phyloP scores from a whole-genome alignment of 2,113 vertebrate species.

The Larimichthys crocea region DNA sequence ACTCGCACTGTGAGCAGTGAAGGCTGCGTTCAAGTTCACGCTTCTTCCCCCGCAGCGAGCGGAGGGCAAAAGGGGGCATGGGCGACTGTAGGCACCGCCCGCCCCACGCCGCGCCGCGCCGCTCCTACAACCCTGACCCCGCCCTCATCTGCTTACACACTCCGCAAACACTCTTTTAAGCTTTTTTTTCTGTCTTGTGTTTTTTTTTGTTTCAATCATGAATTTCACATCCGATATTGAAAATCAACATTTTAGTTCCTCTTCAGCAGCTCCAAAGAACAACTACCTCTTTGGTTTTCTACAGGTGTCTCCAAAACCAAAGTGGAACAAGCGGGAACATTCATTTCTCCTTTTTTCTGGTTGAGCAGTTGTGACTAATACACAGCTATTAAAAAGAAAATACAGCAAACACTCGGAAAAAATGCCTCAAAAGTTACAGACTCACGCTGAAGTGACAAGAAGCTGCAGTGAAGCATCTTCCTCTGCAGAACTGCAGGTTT shows the following conservation, averaged over 20 bases:
- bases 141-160: constrained; percentile 54
- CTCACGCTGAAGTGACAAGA: fast-evolving
- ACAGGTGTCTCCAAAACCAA: constrained; percentile 77
- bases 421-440: background rate
- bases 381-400: background rate
- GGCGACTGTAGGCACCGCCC: constrained; percentile 70
- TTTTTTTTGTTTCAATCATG: background rate
- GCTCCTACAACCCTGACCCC: constrained; percentile 69
- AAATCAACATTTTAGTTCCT: constrained; percentile 39
- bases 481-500: background rate
- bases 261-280: constrained; percentile 58
- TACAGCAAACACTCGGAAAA: background rate
- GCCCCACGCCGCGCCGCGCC: constrained; percentile 49
- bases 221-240: background rate
- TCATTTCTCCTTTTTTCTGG: constrained; percentile 59
- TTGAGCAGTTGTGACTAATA: background rate
- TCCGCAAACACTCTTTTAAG: background rate
- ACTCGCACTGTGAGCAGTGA: constrained; percentile 61
- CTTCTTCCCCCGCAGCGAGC: constrained; percentile 70
- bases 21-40: constrained; percentile 86
- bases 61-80: constrained; percentile 77
- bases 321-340: constrained; percentile 38
- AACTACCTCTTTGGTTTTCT: constrained; percentile 47
- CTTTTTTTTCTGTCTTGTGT: background rate
- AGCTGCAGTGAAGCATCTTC: background rate